A percentile compares a stretch with the other conserved stretches of the same genome.
These are phyloP conservation scores for Ivindomyrus marchei DNA, from an alignment of 2,113 vertebrate genomes.

Conservation along the genomic window DNA sequence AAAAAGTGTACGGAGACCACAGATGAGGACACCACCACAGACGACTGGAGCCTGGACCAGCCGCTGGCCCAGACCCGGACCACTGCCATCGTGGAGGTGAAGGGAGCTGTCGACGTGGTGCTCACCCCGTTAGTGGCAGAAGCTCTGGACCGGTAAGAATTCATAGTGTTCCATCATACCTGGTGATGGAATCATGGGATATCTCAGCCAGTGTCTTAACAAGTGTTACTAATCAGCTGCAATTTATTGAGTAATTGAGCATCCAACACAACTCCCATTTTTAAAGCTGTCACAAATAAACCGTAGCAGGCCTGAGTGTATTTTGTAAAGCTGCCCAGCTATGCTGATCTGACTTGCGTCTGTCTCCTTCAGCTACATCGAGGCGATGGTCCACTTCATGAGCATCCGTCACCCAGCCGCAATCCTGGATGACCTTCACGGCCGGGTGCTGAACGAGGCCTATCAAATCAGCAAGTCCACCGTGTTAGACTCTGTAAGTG, in stretches of 20 bases:
- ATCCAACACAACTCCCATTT: neutral
- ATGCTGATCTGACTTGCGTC: neutral
- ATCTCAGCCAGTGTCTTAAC: neutral
- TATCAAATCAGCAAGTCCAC: conserved; percentile 94
- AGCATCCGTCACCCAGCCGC: conserved; percentile 86
- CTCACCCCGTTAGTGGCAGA: conserved; percentile 91
- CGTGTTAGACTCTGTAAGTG: conserved; percentile 83
- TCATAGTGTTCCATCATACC: neutral
- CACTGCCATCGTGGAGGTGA: conserved; percentile 91
- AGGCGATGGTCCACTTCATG: conserved; percentile 87
- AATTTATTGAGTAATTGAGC: neutral
- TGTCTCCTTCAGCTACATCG: conserved; percentile 72
- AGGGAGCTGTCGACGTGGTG: conserved; percentile 86
- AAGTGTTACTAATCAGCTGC: neutral
- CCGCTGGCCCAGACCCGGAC: conserved; percentile 87
- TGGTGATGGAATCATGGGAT: neutral
- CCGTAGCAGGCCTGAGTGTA: neutral
- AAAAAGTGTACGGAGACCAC: conserved; percentile 81
- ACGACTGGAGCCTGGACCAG: conserved; percentile 87
- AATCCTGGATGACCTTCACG: conserved; percentile 88
- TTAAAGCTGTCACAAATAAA: neutral
- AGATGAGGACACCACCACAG: conserved; percentile 85
- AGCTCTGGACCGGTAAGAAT: conserved; percentile 72
- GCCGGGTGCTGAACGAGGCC: conserved; percentile 84
- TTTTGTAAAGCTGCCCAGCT: too few species aligned